Base-by-base conservation (phyloP, 2,113 vertebrate species). In the Orientallactaga bullata region DNA sequence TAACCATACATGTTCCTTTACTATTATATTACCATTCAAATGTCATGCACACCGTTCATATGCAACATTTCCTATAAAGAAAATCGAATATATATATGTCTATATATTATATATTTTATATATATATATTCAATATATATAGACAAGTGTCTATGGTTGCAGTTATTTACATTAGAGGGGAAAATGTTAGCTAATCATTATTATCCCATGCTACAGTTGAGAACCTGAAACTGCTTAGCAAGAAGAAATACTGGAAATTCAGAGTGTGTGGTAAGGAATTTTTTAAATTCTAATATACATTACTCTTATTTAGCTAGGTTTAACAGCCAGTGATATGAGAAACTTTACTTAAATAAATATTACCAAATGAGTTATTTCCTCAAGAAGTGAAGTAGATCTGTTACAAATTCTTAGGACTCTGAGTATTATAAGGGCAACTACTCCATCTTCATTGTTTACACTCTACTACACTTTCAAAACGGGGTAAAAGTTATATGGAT, bases 321-420 rank as follows among this genome's bases (percentile, higher is more conserved):
- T 95, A 95, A 96, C 77, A 96, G 60, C 35, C 85, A 84, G 17
- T 51, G 88, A 96, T 91, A 93, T 94, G 85, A 96, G 89, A 97
- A 94, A 23, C 13, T 71, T 89, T 65, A 89, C 89, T 96, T 95
- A 96, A 95, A 90, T 89, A 60, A 91, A 95, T 91, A 92, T 58
- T 90, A 77, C 20, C 95, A 91, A 85, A 96, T 81, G 74, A 96
- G 61, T 91, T 78, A 93, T 87, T 97, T 96, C 95, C 94, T 94
- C 84, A 94, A 87, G 88, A 89, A 35, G 11, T 71, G 26, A 81
- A 89, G 35, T 37, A 91, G 58, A 60, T 76, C 23, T 94, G 58
- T 90, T 90, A 94, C 85, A 94, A 95, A 96, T 89, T 65, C 61
- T 85, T 6, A 85, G 47, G 23, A 60, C 72, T 93, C 30, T 51